phyloP scores from a whole-genome alignment of 2,113 vertebrate species.

The Seriola dumerili region DNA sequence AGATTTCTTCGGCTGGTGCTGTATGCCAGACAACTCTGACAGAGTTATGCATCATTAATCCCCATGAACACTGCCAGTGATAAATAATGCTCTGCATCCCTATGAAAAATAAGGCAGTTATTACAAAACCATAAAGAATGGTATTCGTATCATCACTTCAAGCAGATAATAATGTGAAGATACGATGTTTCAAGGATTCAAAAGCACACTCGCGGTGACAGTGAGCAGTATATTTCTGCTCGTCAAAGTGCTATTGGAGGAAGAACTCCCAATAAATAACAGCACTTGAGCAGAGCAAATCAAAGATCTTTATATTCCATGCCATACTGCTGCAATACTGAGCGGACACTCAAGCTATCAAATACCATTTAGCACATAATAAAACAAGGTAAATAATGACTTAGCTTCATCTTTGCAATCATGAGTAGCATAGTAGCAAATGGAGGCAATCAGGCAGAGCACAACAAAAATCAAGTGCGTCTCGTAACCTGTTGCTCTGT shows the following conservation, averaged over 20 bases:
- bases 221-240: conserved; percentile 66
- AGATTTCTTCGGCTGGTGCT: conserved; percentile 78
- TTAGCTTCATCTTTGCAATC: conserved; percentile 32
- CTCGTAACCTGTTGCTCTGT: conserved; percentile 41
- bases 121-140: conserved; percentile 81
- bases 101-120: conserved; percentile 83
- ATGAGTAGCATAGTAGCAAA: conserved; percentile 9
- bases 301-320: conserved; percentile 68
- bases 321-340: conserved; percentile 46
- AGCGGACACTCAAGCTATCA: conserved; percentile 59
- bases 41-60: conserved; percentile 84
- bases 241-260: conserved; percentile 46
- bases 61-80: conserved; percentile 74
- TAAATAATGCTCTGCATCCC: conserved; percentile 76
- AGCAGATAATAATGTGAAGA: conserved; percentile 75
- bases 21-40: conserved; percentile 73
- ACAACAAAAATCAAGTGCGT: conserved; percentile 27
- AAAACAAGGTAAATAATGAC: conserved; percentile 64
- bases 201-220: conserved; percentile 63
- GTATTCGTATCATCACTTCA: conserved; percentile 73
- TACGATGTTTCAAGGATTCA: conserved; percentile 70
- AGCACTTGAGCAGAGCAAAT: conserved; percentile 63
- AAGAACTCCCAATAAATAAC: conserved; percentile 72
- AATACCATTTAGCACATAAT: conserved; percentile 57
- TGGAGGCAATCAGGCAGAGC: conserved; percentile 37